Conservation (phyloP, 2,888 invertebrate genomes). For the Pemphredon lugubris region DNA sequence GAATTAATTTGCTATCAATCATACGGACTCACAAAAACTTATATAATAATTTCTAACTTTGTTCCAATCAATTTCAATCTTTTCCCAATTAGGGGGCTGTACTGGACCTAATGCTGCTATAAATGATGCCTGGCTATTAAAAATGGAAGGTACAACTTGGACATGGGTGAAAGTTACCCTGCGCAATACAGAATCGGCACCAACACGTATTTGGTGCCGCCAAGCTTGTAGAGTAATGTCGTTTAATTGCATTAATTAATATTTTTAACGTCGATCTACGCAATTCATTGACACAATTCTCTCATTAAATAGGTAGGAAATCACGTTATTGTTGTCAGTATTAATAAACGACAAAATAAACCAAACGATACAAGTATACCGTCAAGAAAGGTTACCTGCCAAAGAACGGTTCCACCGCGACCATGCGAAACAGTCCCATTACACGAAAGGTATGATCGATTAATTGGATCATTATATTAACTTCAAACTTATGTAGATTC, state of each 20-base stretch:
- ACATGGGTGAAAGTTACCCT: slow-evolving; percentile 89
- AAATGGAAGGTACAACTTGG: slow-evolving; percentile 88
- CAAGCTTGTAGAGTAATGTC: slow-evolving; percentile 89
- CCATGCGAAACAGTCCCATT: slow-evolving; percentile 47
- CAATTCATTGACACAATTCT: no score
- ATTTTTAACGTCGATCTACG: not conserved
- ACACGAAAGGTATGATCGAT: slow-evolving; percentile 67
- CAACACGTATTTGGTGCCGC: slow-evolving; percentile 96
- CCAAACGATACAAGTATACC: slow-evolving; percentile 75
- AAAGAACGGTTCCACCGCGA: slow-evolving; percentile 59
- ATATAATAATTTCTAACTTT: no score
- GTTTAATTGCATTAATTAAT: not conserved
- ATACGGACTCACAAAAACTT: no score
- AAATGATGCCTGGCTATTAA: slow-evolving; percentile 95
- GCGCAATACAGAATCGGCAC: slow-evolving; percentile 89
- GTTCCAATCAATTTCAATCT: no score
- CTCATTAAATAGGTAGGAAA: slow-evolving; percentile 87
- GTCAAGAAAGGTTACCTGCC: slow-evolving; percentile 70
- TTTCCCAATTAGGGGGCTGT: slow-evolving; percentile 85
- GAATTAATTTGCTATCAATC: slow-evolving; percentile 5
- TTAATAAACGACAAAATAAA: slow-evolving; percentile 70
- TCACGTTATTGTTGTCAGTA: slow-evolving; percentile 88
- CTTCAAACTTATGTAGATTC: not conserved
- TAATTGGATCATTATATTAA: not conserved
- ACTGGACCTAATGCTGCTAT: slow-evolving; percentile 93